These are phyloP conservation scores for Leptarthrus brevirostris DNA, from an alignment of 2,888 invertebrate species.

Conservation along the genomic window DNA sequence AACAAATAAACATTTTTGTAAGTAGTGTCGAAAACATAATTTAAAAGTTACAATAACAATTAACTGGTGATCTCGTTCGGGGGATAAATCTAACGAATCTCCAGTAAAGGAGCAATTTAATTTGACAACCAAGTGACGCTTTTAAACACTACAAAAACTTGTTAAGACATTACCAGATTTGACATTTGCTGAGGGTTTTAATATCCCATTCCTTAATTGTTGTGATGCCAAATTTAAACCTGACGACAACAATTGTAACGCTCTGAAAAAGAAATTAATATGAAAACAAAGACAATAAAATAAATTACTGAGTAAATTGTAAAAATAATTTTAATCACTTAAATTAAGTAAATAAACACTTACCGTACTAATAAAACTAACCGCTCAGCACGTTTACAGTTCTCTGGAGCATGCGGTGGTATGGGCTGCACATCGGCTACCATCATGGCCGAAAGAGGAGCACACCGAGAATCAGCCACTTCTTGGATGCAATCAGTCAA, in stretches of 20 bases:
- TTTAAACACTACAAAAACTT: no score
- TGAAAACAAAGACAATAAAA: slow-evolving; percentile 1
- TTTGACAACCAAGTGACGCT: no score
- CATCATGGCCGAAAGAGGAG: slow-evolving; percentile 78
- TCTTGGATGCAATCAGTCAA: slow-evolving; percentile 95
- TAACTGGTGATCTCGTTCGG: no score
- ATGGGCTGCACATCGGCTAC: slow-evolving; percentile 62
- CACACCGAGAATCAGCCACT: slow-evolving; percentile 82
- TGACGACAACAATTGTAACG: slow-evolving; percentile 94
- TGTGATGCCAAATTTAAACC: slow-evolving; percentile 90
- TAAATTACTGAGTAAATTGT: neutral
- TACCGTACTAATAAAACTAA: slow-evolving; percentile 63
- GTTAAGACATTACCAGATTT: slow-evolving; percentile 89
- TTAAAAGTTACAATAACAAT: no score
- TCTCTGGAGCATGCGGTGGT: slow-evolving; percentile 67
- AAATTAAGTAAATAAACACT: slow-evolving; percentile 8
- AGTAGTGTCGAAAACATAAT: no score
- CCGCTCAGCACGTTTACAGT: slow-evolving; percentile 66
- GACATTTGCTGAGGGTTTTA: slow-evolving; percentile 92
- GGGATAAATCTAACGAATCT: no score
- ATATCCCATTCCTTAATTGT: slow-evolving; percentile 83
- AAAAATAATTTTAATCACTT: neutral
- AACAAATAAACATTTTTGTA: no score
- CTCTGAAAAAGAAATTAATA: slow-evolving; percentile 67
- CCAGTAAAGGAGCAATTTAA: no score